These are phyloP conservation scores for Archaeoteleia sp. DNA, from an alignment of 2,888 invertebrate species.

Conservation along the genomic window DNA sequence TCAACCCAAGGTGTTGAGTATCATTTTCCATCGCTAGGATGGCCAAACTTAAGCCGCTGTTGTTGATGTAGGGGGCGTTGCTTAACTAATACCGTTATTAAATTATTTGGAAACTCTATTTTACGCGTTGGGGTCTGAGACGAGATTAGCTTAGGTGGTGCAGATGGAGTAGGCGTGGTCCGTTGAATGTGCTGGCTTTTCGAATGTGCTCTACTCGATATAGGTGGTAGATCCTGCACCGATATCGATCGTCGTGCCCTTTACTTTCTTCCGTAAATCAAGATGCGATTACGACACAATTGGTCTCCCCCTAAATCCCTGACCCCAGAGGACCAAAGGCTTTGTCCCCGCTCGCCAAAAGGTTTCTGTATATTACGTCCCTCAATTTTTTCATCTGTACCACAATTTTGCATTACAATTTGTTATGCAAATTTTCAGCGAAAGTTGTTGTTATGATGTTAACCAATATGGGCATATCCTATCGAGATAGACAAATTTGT, in stretches of 20 bases:
- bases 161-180: constrained; percentile 54
- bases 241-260: constrained; percentile 44
- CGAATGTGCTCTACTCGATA: constrained; percentile 27
- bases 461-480: too few species aligned
- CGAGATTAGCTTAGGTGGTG: constrained; percentile 42
- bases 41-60: constrained; percentile 10
- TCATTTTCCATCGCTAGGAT: constrained; percentile 10
- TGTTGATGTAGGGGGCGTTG: constrained; percentile 41
- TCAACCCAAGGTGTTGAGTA: constrained; percentile 57
- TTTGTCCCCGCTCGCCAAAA: background rate
- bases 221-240: constrained; percentile 29
- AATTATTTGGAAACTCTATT: constrained; percentile 55
- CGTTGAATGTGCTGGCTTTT: constrained; percentile 41
- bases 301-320: constrained; percentile 19
- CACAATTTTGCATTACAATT: background rate
- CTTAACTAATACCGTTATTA: constrained; percentile 53
- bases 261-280: constrained; percentile 45
- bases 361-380: background rate
- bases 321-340: constrained; percentile 11
- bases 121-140: constrained; percentile 35
- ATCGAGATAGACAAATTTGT: too few species aligned
- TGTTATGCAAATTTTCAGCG: too few species aligned
- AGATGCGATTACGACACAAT: constrained; percentile 44
- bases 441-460: too few species aligned
- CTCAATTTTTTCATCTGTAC: background rate